Percentiles rank a stretch among this genome's conserved stretches.
These are phyloP conservation scores for Homarus gammarus DNA, from an alignment of 2,888 invertebrate species.

Conservation along the genomic window DNA sequence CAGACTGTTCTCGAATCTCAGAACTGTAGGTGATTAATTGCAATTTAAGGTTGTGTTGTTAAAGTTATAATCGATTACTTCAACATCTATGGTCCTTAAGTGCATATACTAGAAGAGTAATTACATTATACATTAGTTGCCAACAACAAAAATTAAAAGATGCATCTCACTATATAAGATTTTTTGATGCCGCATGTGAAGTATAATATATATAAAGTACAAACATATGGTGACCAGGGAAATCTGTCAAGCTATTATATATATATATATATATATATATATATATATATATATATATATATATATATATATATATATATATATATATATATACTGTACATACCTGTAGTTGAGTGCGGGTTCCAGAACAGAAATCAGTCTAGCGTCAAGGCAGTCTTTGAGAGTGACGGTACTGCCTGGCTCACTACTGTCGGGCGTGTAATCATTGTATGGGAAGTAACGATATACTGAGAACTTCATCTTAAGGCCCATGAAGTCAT, in stretches of 20 bases:
- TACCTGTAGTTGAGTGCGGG: neutral
- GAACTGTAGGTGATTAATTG: neutral
- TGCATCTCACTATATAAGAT: neutral
- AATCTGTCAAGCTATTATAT: no score
- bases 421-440: neutral
- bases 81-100: neutral
- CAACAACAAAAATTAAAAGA: neutral
- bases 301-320: no score
- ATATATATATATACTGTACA: neutral
- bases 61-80: neutral
- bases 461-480: neutral
- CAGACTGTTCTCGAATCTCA: neutral
- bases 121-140: neutral
- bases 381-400: neutral
- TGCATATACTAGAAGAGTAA: neutral
- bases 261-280: neutral
- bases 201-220: slow-evolving; percentile 14
- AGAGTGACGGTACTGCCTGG: slow-evolving; percentile 5
- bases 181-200: neutral
- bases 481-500: neutral
- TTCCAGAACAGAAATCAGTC: neutral
- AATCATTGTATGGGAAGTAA: slow-evolving; percentile 4
- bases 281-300: no score
- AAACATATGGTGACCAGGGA: no score
- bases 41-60: no score